Evolutionary conservation across 1,140 invertebrate genomes (phyloP), one percentile per base, ranked within the genome.

Genomic region (Ips typographus): DNA sequence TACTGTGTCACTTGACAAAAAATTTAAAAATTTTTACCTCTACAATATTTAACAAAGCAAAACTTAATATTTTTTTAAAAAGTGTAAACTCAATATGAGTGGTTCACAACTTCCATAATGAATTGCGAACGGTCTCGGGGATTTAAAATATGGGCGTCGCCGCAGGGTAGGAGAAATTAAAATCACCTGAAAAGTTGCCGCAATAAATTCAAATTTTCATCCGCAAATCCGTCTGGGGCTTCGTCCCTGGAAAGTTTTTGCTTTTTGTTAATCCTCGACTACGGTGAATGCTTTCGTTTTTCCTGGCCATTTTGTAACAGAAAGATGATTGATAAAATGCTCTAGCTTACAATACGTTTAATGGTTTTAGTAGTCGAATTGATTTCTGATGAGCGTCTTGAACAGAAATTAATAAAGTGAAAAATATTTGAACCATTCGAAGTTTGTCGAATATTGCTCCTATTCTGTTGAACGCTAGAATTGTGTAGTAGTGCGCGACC

Each of bases 141-240:
- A 65, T 72, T 72, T 72, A 72, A 72, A 72, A 72, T 72, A 72
- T 70, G 41, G 66, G 60, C 59, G 43, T 40, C 38, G 57, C 71
- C 61, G 36, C 49, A 37, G 58, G 64, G 47, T 22, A 6, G 8
- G 49, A 57, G 42, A 66, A 72, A 72, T 72, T 72, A 70, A 70
- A 70, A 65, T 52, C 52, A 41, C 53, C 68, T 52, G 60, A 63
- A 72, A 72, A 72, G 71, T 72, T 72, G 56, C 43, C 51, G 49
- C 57, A 49, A 72, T 72, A 72, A 72, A 72, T 72, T 72, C 60
- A 66, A 72, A 72, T 70, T 64, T 70, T 40, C 68, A 43, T 52
- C 38, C 56, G 42, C 40, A 59, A 59, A 59, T 58, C 42, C 55
- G 36, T 59, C 43, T 41, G 65, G 42, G 40, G 65, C 40, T 56